Conservation (phyloP, 1,140 invertebrate genomes). For the Mya arenaria region DNA sequence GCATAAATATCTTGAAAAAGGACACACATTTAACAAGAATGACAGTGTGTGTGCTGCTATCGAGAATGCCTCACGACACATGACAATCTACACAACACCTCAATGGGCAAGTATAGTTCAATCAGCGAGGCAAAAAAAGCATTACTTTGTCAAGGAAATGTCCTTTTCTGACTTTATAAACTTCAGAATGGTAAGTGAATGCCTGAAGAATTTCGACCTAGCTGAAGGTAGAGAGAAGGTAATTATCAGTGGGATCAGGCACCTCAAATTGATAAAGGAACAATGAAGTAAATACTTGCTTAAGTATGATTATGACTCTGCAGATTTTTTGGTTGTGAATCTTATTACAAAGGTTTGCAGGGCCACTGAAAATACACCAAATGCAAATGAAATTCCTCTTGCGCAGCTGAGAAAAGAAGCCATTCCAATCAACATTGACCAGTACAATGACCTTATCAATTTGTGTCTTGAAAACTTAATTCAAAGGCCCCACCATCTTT, state of each 20-base stretch:
- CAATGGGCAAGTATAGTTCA: conserved; percentile 16
- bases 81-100: neutral
- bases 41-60: conserved; percentile 31
- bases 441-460: neutral
- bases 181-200: too few relatives aligned
- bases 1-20: conserved; percentile 45
- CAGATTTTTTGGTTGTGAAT: too few relatives aligned
- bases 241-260: too few relatives aligned
- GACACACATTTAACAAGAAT: conserved; percentile 29
- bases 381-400: neutral
- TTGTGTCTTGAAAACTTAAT: neutral
- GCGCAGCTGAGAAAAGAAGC: neutral
- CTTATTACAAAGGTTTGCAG: too few relatives aligned
- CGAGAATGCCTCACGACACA: conserved; percentile 9
- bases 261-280: too few relatives aligned
- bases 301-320: too few relatives aligned
- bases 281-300: too few relatives aligned
- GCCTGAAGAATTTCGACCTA: too few relatives aligned
- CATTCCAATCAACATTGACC: neutral
- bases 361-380: neutral
- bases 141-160: conserved; percentile 22
- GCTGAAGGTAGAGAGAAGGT: too few relatives aligned
- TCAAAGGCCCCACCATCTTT: neutral
- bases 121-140: neutral
- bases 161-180: neutral